phyloP scores from a whole-genome alignment of 2,797 vertebrate species.

The Neosilurus mollespiculum region DNA sequence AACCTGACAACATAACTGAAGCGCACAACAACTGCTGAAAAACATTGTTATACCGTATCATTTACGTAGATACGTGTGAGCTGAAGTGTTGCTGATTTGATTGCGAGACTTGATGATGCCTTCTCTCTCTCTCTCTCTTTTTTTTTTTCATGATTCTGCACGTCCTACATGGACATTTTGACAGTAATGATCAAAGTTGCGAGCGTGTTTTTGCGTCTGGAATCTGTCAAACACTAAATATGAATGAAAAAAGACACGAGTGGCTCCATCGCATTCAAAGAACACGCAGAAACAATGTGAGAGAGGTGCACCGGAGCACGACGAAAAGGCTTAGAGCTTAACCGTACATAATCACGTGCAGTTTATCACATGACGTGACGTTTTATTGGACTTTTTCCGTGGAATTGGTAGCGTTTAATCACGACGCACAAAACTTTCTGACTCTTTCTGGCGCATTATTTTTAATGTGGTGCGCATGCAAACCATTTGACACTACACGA shows the following conservation, averaged over 20 bases:
- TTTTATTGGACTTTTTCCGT: background rate
- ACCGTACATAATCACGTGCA: background rate
- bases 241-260: background rate
- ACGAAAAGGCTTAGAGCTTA: slow-evolving; percentile 2
- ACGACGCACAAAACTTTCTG: slow-evolving; percentile 3
- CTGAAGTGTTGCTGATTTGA: slow-evolving; percentile 29
- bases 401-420: slow-evolving; percentile 1
- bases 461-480: slow-evolving; percentile 38
- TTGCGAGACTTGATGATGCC: slow-evolving; percentile 18
- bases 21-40: background rate
- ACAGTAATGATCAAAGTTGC: slow-evolving; percentile 14
- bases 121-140: background rate
- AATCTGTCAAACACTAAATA: background rate
- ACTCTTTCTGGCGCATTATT: background rate
- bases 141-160: background rate
- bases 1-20: background rate
- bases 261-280: background rate
- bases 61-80: background rate
- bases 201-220: background rate
- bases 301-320: background rate
- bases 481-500: slow-evolving; percentile 34
- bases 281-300: background rate
- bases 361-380: slow-evolving; percentile 21
- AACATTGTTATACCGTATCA: background rate
- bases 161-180: slow-evolving; percentile 1